A percentile compares a stretch with the other conserved stretches of the same genome.
Evolutionary conservation across 2,797 vertebrate species (phyloP).

Genomic region (Emydoidea blandingii): DNA sequence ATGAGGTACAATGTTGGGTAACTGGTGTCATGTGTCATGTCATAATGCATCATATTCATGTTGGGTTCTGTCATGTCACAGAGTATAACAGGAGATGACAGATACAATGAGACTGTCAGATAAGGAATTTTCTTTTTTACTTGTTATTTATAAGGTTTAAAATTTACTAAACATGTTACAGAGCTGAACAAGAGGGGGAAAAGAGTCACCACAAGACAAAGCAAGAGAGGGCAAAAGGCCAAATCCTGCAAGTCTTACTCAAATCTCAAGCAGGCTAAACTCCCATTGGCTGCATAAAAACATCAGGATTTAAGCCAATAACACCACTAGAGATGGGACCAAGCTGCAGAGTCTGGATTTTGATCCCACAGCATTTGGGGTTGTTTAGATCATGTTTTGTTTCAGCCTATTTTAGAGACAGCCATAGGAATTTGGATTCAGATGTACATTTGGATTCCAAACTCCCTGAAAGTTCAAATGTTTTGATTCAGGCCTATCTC

Average conservation of each 20-base stretch:
- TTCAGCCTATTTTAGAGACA: background rate
- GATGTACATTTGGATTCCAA: background rate
- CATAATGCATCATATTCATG: constrained; percentile 63
- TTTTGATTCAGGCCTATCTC: background rate
- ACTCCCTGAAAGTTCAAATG: background rate
- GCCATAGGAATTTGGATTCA: background rate
- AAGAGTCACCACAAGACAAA: background rate
- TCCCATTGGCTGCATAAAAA: background rate
- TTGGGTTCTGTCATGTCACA: constrained; percentile 61
- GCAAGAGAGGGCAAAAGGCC: constrained; percentile 3
- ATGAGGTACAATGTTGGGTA: constrained; percentile 72
- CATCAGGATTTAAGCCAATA: background rate
- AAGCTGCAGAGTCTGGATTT: background rate
- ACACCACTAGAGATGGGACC: background rate
- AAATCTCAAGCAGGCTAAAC: background rate
- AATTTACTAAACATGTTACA: background rate
- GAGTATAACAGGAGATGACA: constrained; percentile 68
- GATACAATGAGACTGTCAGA: constrained; percentile 63
- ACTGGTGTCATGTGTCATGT: constrained; percentile 77
- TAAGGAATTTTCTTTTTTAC: background rate
- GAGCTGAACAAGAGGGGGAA: background rate
- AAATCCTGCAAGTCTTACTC: background rate
- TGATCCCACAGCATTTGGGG: background rate
- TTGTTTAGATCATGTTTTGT: background rate
- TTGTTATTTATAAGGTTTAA: constrained; percentile 7